Conservation (phyloP, 2,888 invertebrate genomes). For the Sphecodes monilicornis region DNA sequence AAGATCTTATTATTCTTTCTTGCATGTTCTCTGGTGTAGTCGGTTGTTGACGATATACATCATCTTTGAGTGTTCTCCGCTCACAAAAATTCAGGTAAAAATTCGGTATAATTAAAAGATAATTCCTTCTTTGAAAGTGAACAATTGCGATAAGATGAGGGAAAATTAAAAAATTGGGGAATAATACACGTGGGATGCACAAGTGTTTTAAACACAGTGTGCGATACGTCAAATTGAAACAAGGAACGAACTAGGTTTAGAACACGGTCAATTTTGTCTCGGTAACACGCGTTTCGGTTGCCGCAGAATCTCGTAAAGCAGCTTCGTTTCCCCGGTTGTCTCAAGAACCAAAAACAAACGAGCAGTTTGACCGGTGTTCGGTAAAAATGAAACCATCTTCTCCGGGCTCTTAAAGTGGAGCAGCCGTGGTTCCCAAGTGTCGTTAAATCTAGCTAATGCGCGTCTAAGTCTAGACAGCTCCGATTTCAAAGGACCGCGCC, state of each 20-base stretch:
- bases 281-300: neutral
- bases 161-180: no score
- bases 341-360: slow-evolving; percentile 43
- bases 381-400: slow-evolving; percentile 3
- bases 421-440: slow-evolving; percentile 26
- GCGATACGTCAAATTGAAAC: neutral
- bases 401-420: slow-evolving; percentile 4
- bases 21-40: no score
- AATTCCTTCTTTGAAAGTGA: no score
- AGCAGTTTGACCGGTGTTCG: slow-evolving; percentile 53
- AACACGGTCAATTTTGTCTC: neutral
- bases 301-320: neutral
- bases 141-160: no score
- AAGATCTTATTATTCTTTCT: no score
- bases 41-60: no score
- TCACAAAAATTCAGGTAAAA: no score
- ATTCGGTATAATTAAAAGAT: no score
- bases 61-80: no score
- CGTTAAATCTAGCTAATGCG: slow-evolving; percentile 58
- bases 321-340: slow-evolving; percentile 15
- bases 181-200: neutral
- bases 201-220: neutral
- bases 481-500: slow-evolving; percentile 60
- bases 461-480: slow-evolving; percentile 54
- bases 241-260: neutral